Evolutionary conservation across 2,113 vertebrate genomes (phyloP).

Genomic region (Neotragus moschatus): DNA sequence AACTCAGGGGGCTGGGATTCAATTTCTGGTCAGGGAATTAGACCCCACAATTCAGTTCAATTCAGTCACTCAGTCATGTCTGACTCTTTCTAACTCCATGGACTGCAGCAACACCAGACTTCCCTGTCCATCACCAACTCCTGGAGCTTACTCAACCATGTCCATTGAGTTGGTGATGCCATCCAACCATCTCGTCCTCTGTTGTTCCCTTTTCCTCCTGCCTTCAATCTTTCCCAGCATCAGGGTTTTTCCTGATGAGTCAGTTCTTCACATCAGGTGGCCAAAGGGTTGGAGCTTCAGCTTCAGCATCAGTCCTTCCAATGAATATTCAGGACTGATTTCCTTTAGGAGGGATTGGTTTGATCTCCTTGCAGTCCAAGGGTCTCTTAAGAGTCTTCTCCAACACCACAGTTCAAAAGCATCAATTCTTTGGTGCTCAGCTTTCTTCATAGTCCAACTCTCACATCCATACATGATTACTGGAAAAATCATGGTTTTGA

Average conservation of each 20-base stretch:
- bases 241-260: not conserved
- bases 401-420: not conserved
- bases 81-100: not conserved
- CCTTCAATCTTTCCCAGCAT: not conserved
- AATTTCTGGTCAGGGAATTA: not conserved
- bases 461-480: not conserved
- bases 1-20: not conserved
- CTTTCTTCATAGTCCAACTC: not conserved
- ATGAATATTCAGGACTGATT: not conserved
- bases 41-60: not conserved
- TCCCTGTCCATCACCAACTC: not conserved
- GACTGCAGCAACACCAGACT: not conserved
- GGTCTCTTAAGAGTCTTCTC: not conserved
- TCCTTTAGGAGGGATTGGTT: not conserved
- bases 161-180: not conserved
- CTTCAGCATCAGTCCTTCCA: not conserved
- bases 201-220: not conserved
- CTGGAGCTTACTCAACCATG: not conserved
- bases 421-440: not conserved
- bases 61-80: not conserved
- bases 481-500: not conserved
- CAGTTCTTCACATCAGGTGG: rapidly evolving
- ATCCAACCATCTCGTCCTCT: not conserved
- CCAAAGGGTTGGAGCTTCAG: not conserved
- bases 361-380: not conserved